Evolutionary conservation across 2,113 vertebrate genomes (phyloP).

Genomic region (Heterocephalus glaber): DNA sequence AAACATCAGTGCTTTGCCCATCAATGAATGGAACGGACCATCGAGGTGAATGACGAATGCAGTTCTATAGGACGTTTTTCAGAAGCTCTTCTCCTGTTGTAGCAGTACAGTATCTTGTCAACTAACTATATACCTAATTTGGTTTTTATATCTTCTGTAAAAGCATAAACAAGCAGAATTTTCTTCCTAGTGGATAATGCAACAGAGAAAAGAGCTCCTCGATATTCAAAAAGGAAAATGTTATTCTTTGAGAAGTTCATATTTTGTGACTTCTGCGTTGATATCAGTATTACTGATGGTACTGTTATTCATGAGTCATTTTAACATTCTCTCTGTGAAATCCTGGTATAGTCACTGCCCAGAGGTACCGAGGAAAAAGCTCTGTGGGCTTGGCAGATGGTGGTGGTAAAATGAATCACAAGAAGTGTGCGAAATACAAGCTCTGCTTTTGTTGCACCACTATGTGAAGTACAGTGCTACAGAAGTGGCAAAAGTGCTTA

Average conservation of each 20-base stretch:
- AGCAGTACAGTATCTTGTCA: slow-evolving; percentile 77
- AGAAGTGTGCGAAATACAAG: background rate
- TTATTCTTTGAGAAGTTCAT: slow-evolving; percentile 67
- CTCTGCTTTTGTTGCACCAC: slow-evolving; percentile 73
- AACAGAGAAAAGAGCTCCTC: slow-evolving; percentile 70
- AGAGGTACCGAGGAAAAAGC: slow-evolving; percentile 74
- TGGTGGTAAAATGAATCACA: slow-evolving; percentile 58
- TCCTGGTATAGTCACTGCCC: slow-evolving; percentile 78
- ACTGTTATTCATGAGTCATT: slow-evolving; percentile 73
- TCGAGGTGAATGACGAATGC: slow-evolving; percentile 70
- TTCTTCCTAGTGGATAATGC: slow-evolving; percentile 60
- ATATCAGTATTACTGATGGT: slow-evolving; percentile 81
- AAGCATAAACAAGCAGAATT: slow-evolving; percentile 71
- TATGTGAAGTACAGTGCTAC: slow-evolving; percentile 69
- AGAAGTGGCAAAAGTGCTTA: slow-evolving; percentile 72
- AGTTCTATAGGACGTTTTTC: slow-evolving; percentile 70
- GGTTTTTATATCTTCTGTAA: slow-evolving; percentile 64
- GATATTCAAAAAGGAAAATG: slow-evolving; percentile 65
- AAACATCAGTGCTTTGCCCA: slow-evolving; percentile 76
- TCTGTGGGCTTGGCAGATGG: slow-evolving; percentile 48
- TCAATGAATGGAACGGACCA: slow-evolving; percentile 81
- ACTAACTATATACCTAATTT: slow-evolving; percentile 56
- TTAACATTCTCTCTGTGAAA: slow-evolving; percentile 74
- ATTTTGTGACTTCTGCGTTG: slow-evolving; percentile 73
- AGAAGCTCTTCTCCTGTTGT: slow-evolving; percentile 74